phyloP scores from a whole-genome alignment of 2,113 vertebrate species.

The Camelus bactrianus region DNA sequence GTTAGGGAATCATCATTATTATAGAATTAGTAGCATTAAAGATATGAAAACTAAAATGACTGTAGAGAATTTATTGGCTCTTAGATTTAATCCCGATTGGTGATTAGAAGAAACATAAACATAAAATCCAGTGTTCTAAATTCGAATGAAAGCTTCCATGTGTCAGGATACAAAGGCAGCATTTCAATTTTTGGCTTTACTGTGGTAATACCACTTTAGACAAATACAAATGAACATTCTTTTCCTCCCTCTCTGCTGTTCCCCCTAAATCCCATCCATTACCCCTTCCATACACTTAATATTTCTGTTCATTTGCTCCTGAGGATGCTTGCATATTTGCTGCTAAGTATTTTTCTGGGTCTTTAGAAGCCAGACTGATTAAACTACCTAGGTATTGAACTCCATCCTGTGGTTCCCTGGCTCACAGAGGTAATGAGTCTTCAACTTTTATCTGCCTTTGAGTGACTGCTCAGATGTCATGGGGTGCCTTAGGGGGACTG shows the following conservation, averaged over 20 bases:
- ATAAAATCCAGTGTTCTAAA: not conserved
- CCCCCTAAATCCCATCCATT: not conserved
- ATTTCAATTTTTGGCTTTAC: constrained; percentile 24
- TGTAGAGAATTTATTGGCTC: not conserved
- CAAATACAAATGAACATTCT: not conserved
- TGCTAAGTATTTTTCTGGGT: not conserved
- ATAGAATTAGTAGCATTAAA: not conserved
- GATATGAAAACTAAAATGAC: not conserved
- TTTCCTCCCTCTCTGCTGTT: not conserved
- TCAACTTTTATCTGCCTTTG: not conserved
- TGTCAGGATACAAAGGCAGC: not conserved
- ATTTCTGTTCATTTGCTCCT: not conserved
- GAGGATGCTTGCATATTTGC: not conserved
- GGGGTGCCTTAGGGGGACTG: not conserved
- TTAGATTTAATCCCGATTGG: constrained; percentile 14
- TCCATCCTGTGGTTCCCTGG: not conserved
- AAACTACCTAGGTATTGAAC: not conserved
- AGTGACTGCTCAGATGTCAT: not conserved
- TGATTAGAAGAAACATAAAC: constrained; percentile 10
- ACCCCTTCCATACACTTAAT: not conserved
- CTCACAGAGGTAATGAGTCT: not conserved
- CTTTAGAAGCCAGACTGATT: not conserved
- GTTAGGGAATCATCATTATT: not conserved
- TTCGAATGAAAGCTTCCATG: not conserved
- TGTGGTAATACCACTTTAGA: constrained; percentile 50